These are phyloP conservation scores for Coptotermes formosanus DNA, from an alignment of 1,140 invertebrate species.

Conservation along the genomic window DNA sequence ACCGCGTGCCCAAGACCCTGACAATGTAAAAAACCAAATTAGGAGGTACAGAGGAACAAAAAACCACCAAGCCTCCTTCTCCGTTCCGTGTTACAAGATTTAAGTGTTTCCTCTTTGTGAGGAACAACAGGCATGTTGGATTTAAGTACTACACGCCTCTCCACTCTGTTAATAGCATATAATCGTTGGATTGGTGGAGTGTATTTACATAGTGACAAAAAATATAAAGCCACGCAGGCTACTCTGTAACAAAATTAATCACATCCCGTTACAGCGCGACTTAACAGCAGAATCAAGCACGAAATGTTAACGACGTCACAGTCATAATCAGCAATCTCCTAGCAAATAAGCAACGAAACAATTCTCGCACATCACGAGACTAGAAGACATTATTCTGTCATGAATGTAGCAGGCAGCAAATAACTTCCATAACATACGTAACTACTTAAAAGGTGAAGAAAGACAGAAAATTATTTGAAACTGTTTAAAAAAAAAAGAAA, in stretches of 20 bases:
- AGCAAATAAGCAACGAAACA: neutral
- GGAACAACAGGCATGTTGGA: neutral
- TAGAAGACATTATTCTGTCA: too few relatives aligned
- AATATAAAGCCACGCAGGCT: neutral
- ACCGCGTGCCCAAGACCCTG: too few relatives aligned
- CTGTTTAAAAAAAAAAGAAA: too few relatives aligned
- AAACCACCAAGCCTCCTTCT: too few relatives aligned
- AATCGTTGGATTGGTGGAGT: neutral
- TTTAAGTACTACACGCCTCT: neutral
- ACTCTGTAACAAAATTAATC: neutral
- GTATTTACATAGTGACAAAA: neutral
- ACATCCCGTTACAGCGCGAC: neutral
- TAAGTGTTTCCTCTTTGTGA: neutral
- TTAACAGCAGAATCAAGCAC: neutral
- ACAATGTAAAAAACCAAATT: too few relatives aligned
- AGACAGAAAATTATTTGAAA: too few relatives aligned
- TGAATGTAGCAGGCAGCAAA: too few relatives aligned
- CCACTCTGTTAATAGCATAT: neutral
- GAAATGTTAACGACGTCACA: neutral
- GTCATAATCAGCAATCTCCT: neutral
- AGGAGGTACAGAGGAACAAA: too few relatives aligned
- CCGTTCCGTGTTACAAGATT: too few relatives aligned
- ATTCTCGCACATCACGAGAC: neutral
- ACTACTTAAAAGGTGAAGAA: too few relatives aligned
- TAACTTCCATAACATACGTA: too few relatives aligned